Base-by-base conservation (phyloP, 2,113 vertebrate genomes). In the Rhea pennata region DNA sequence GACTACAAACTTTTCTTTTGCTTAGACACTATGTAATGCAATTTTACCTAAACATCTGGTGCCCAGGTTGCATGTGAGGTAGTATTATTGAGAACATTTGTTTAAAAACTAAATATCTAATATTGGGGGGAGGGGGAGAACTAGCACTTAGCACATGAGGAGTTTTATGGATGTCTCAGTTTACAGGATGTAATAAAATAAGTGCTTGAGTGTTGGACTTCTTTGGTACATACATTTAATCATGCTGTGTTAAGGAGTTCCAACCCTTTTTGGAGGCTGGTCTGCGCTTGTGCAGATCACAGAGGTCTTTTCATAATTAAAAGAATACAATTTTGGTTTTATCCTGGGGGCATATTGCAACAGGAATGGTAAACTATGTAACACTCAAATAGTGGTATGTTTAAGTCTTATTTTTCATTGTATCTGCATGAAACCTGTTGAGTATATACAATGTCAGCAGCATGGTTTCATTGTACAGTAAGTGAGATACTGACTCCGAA, bases 31-130 rank as follows among this genome's bases (percentile, higher is more conserved):
- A 94, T 94, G 92, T 96, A 96, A 64, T 80, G 82, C 84, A 76
- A 87, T 96, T 97, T 97, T 96, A 97, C 94, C 93, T 96, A 88
- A 95, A 97, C 98, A 98, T 98, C 98, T 98, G 98, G 97, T 96
- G 29, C 23, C 87, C 98, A 98, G 97, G 97, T 97, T 98, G 92
- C 95, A 95, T 88, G 90, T 1, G 12, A 96, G 96, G 92, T 96
- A 95, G 90, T 95, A 92, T 96, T 96, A 98, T 97, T 97, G 95
- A 89, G 95, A 98, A 97, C 97, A 97, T 97, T 97, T 97, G 97
- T 97, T 97, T 97, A 88, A 97, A 98, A 95, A 96, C 96, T 95
- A 96, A 96, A 97, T 95, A 87, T 90, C 96, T 97, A 94, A 94
- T 95, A 83, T 17, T 87, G 96, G 93, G 96, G 92, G 90, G 90